phyloP scores from a whole-genome alignment of 2,797 vertebrate genomes.

The Pangasius krempfi region DNA sequence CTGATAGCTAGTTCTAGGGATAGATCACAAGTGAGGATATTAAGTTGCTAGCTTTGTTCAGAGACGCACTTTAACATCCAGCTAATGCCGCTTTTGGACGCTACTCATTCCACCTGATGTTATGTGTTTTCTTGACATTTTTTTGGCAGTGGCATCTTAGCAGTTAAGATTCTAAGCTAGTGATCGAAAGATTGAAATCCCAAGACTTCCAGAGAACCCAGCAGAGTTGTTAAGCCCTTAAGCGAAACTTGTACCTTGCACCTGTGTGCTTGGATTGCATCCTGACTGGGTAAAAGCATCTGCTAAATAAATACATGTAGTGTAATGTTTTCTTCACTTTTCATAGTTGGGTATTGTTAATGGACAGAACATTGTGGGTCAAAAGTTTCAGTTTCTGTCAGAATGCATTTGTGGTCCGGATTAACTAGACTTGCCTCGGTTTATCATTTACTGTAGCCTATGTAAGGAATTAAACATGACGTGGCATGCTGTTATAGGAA shows the following conservation, averaged over 20 bases:
- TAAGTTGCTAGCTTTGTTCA: not conserved
- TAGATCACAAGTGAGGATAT: not conserved
- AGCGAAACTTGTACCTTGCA: not conserved
- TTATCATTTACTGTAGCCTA: not conserved
- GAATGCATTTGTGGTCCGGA: not conserved
- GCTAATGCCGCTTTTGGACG: not conserved
- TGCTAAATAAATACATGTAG: not conserved
- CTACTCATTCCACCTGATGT: not conserved
- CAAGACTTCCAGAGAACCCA: not conserved
- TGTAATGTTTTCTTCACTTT: constrained; percentile 17
- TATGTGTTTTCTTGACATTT: not conserved
- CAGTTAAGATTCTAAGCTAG: not conserved
- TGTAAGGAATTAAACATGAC: not conserved
- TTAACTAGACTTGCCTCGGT: not conserved
- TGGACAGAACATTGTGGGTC: not conserved
- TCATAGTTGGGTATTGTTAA: not conserved
- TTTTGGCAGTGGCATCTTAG: not conserved
- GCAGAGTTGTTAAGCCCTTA: not conserved
- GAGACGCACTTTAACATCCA: not conserved
- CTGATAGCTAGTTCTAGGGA: not conserved
- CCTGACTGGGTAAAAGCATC: not conserved
- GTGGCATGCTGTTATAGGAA: not conserved
- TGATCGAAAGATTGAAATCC: not conserved
- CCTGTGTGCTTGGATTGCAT: constrained; percentile 24
- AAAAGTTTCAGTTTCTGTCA: not conserved